Evolutionary conservation across 2,113 vertebrate genomes (phyloP), one percentile per base, ranked within the genome.

Genomic region (Silurus glanis): DNA sequence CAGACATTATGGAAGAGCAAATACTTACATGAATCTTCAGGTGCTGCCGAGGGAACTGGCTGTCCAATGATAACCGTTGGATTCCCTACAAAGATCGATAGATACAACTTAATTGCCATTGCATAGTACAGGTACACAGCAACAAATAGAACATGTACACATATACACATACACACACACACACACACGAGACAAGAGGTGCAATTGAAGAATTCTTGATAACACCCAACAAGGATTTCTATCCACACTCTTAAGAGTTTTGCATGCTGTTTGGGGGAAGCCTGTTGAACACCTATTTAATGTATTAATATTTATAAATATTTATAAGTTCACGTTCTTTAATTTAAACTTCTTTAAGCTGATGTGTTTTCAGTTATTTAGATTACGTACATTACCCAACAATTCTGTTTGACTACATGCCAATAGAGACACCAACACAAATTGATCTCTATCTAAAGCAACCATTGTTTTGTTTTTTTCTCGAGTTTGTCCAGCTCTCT

Each of bases 61-160:
- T 91, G 88, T 58, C 79, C 88, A 8, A 74, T 83, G 28, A 89
- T 90, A 25, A 89, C 71, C 0, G 88, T 82, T 61, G 83, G 66
- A 81, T 74, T 84, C 66, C 83, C 90, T 89, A 45, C 21, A 80
- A 86, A 74, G 5, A n/a, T 83, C 59, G 62, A 69, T 51, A 25
- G 61, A 84, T 45, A 13, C 13, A 56, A 8, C 8, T 37, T 37
- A 37, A 37, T 37, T 37, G 37, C 37, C 37, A 37, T 37, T 37
- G 37, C 37, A 37, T 37, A 37, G 37, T 37, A 37, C 37, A 37
- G 37, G 37, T 37, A 37, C 37, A 37, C 37, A 37, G 37, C 37
- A 8, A 56, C 55, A 56, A 0, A 56, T 13, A 37, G 37, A 37
- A n/a, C n/a, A n/a, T n/a, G n/a, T n/a, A 56, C 3, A 56, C 3